A percentile compares a stretch with the other conserved stretches of the same genome.
phyloP scores from a whole-genome alignment of 2,888 invertebrate genomes.

The Syrphus vitripennis region DNA sequence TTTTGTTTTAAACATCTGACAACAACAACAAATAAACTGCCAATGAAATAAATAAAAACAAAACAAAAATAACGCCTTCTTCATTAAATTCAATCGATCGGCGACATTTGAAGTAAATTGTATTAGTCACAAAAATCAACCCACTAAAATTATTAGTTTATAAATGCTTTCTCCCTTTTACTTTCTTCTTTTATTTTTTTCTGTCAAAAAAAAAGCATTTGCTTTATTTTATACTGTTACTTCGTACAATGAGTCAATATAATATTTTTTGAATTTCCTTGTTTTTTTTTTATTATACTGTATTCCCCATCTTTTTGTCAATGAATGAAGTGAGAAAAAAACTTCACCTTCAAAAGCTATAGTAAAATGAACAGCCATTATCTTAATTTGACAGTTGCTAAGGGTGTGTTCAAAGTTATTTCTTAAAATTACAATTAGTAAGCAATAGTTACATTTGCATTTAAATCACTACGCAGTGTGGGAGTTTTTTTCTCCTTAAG shows the following conservation, averaged over 20 bases:
- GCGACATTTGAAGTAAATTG: background rate
- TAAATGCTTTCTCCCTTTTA: conserved; percentile 3
- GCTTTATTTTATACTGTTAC: background rate
- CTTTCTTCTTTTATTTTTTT: background rate
- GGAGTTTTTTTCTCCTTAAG: conserved; percentile 10
- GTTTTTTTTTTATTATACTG: no score
- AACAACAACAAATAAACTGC: background rate
- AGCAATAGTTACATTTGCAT: conserved; percentile 18
- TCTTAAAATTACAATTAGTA: conserved; percentile 14
- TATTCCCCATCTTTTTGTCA: no score
- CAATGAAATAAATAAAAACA: background rate
- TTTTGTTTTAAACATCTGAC: background rate
- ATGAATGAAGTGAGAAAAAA: no score
- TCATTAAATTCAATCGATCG: background rate
- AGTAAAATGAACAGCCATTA: background rate
- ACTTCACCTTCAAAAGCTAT: background rate
- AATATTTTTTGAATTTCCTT: background rate
- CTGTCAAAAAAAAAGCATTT: background rate
- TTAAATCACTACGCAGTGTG: background rate
- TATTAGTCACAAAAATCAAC: background rate
- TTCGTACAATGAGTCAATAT: background rate
- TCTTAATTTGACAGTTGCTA: conserved; percentile 9
- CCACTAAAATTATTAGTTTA: background rate
- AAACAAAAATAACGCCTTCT: background rate
- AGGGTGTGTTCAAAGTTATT: conserved; percentile 20